phyloP scores from a whole-genome alignment of 2,888 invertebrate genomes.

The Ophion ellenae region DNA sequence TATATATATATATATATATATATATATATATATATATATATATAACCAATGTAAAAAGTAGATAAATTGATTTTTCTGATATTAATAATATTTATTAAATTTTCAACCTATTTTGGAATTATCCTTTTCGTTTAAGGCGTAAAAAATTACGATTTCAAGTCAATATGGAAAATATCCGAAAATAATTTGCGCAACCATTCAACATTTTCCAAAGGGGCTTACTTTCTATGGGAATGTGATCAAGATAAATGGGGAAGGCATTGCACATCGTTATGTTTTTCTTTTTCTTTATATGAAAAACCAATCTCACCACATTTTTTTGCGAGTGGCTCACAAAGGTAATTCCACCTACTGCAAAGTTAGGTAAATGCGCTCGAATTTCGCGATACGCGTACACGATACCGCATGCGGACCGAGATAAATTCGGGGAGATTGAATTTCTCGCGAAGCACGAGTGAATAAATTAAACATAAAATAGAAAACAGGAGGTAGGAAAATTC shows the following conservation, averaged over 20 bases:
- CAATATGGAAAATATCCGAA: too few relatives aligned
- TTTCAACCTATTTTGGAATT: too few relatives aligned
- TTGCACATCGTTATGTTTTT: not conserved
- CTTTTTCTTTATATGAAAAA: not conserved
- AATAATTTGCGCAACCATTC: not conserved
- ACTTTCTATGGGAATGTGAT: not conserved
- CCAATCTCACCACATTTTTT: not conserved
- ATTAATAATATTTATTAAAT: too few relatives aligned
- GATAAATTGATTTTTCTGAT: too few relatives aligned
- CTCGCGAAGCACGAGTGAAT: slow-evolving; percentile 39
- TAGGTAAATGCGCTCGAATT: not conserved
- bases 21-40: too few relatives aligned
- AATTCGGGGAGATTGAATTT: slow-evolving; percentile 27
- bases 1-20: too few relatives aligned
- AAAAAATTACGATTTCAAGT: too few relatives aligned
- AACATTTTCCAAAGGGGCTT: not conserved
- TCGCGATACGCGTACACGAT: not conserved
- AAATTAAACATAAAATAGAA: slow-evolving; percentile 33
- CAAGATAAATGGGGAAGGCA: too few relatives aligned
- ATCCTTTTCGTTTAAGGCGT: too few relatives aligned
- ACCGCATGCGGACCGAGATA: slow-evolving; percentile 10
- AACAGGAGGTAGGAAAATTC: slow-evolving; percentile 25
- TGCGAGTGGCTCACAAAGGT: not conserved
- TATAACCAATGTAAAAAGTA: too few relatives aligned
- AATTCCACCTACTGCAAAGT: slow-evolving; percentile 19